These are phyloP conservation scores for Chaetodon trifasciatus DNA, from an alignment of 2,797 vertebrate species.

Conservation along the genomic window DNA sequence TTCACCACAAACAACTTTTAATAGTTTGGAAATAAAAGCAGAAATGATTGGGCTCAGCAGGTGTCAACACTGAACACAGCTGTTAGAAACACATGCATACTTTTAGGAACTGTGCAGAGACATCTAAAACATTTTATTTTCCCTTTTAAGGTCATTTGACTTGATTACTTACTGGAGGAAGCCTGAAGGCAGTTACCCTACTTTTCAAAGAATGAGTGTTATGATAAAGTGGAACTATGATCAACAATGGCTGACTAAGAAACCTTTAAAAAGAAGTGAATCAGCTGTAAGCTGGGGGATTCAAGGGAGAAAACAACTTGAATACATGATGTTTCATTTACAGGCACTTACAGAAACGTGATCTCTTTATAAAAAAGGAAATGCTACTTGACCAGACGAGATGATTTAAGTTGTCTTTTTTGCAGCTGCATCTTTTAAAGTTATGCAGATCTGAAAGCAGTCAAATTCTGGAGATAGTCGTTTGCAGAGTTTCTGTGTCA, in stretches of 20 bases:
- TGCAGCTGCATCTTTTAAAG: background rate
- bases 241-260: background rate
- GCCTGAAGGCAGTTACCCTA: background rate
- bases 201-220: background rate
- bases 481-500: background rate
- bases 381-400: background rate
- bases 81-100: background rate
- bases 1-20: background rate
- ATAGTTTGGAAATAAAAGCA: background rate
- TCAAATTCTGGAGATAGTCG: background rate
- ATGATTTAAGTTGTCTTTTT: background rate
- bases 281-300: background rate
- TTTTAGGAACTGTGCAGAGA: background rate
- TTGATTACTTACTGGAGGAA: background rate
- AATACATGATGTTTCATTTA: slow-evolving; percentile 10
- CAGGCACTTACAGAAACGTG: slow-evolving; percentile 45
- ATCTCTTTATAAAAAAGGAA: background rate
- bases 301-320: background rate
- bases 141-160: slow-evolving; percentile 1
- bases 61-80: background rate
- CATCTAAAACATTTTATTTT: background rate
- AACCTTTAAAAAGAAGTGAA: background rate
- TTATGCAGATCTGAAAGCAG: background rate
- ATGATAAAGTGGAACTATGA: background rate
- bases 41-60: background rate